Conservation (phyloP, 1,140 invertebrate genomes). For the Pollicipes pollicipes region DNA sequence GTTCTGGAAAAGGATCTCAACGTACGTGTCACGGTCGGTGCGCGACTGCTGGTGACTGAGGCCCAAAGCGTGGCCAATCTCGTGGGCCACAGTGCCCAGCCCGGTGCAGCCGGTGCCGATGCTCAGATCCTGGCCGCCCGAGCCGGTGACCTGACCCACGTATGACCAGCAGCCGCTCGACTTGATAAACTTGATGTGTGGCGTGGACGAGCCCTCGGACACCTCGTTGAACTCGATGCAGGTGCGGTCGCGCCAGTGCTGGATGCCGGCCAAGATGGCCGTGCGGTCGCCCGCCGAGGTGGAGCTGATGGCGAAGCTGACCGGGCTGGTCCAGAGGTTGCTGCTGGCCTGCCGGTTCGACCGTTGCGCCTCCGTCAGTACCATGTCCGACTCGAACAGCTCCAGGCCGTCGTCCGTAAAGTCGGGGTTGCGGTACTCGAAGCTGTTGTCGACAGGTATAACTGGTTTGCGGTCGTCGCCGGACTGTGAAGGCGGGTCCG, state of each 20-base stretch:
- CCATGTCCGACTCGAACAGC: neutral
- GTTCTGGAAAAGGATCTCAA: conserved; percentile 7
- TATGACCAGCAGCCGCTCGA: conserved; percentile 61
- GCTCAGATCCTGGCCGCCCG: neutral
- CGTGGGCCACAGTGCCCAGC: conserved; percentile 21
- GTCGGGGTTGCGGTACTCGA: neutral
- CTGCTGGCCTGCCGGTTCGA: neutral
- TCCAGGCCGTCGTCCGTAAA: no score
- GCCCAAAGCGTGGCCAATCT: conserved; percentile 32
- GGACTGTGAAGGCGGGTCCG: no score
- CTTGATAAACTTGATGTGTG: neutral
- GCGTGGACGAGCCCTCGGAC: neutral
- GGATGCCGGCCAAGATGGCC: neutral
- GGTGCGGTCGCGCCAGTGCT: neutral
- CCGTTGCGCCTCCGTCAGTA: neutral
- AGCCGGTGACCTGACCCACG: conserved; percentile 33
- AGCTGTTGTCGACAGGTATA: neutral
- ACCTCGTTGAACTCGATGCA: neutral
- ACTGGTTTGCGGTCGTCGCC: no score
- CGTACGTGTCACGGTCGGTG: conserved; percentile 21
- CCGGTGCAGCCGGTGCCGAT: neutral
- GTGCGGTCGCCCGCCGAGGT: neutral
- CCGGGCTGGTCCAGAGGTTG: neutral
- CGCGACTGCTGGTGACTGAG: conserved; percentile 31
- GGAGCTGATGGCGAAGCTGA: neutral